Evolutionary conservation across 2,797 vertebrate species (phyloP), one percentile per base, ranked within the genome.

Genomic region (Rhabdophis nuchalis): DNA sequence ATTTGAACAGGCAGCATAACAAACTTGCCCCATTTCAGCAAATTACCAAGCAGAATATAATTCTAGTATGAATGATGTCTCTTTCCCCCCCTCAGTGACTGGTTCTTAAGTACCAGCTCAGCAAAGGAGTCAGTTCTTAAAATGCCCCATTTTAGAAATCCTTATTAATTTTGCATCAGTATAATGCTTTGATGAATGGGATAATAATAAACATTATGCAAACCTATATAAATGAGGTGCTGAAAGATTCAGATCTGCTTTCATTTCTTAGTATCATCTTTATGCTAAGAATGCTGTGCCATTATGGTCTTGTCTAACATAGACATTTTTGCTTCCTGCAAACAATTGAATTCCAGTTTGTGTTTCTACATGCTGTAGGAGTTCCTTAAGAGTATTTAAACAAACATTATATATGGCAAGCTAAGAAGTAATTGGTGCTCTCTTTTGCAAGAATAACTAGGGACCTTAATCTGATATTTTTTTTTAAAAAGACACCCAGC

Each of bases 391-490:
- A 7, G 32, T 77, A 12, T 57, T 88, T 57, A 88, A 77, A 77
- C 53, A 91, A 96, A 93, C 89, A 92, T n/a, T 3, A 0, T 92
- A 91, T 92, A 94, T 94, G 95, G 54, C 91, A 88, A 41, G 46
- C 90, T 90, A 90, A 96, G 94, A 89, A 96, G 94, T 94, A 94
- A 95, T 85, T 92, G 91, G 96, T 96, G 93, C 91, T 95, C 93
- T 96, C 95, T 95, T 95, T 93, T 91, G 87, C 87, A 93, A 94
- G 88, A 88, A 94, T 82, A 27, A 89, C 88, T 94, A 94, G 95
- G 94, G 95, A 95, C 92, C 60, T 95, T 95, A 93, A 96, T 94
- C 92, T 95, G 92, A 93, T 95, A 5, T 50, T 50, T 50, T 50
- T 95, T 50, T 50, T 50, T 50, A 94, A 88, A 89, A 94, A 94